phyloP scores from a whole-genome alignment of 2,113 vertebrate genomes.

The Gobius niger region DNA sequence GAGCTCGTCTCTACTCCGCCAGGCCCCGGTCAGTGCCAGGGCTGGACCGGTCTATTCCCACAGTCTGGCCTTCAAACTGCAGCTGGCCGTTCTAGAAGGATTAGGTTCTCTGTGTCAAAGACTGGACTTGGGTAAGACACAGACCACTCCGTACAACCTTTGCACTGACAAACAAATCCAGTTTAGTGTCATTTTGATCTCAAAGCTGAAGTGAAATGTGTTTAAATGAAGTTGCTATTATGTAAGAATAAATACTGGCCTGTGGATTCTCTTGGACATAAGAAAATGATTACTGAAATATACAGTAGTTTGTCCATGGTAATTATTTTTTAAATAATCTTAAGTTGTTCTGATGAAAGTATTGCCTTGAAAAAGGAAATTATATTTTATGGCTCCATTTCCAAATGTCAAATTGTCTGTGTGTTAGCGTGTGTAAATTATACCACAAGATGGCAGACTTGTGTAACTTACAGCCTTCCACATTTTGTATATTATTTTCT shows the following conservation, averaged over 20 bases:
- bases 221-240: too few relatives aligned
- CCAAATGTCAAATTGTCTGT: not conserved
- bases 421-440: not conserved
- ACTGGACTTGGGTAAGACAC: constrained; percentile 84
- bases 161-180: not conserved
- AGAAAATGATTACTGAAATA: too few relatives aligned
- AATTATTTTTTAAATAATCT: not conserved
- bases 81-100: constrained; percentile 87
- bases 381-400: not conserved
- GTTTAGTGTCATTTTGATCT: not conserved
- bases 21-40: constrained; percentile 84
- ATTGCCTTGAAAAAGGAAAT: not conserved
- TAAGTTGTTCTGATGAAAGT: not conserved
- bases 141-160: constrained; percentile 27
- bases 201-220: not conserved
- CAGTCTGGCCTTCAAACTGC: constrained; percentile 89
- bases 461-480: not conserved
- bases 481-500: too few relatives aligned
- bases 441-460: constrained; percentile 66
- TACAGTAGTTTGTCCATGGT: not conserved
- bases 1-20: constrained; percentile 77
- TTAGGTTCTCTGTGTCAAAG: constrained; percentile 85
- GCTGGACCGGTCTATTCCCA: constrained; percentile 86
- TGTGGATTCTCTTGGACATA: too few relatives aligned
- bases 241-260: too few relatives aligned